These are phyloP conservation scores for Macrosoma leucophasiata DNA, from an alignment of 2,888 invertebrate genomes.

Conservation along the genomic window DNA sequence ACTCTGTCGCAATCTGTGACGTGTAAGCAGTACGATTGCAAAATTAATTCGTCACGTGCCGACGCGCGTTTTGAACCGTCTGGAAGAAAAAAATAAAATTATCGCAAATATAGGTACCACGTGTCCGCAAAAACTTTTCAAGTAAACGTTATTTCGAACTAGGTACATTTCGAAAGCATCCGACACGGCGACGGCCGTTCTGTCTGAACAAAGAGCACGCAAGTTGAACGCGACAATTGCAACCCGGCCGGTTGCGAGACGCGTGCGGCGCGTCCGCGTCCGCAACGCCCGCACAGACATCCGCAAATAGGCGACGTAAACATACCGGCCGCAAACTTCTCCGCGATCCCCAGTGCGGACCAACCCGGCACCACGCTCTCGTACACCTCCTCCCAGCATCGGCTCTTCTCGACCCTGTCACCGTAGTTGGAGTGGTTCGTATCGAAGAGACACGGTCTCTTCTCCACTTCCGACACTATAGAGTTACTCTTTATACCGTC, in stretches of 20 bases:
- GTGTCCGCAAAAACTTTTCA: constrained; percentile 30
- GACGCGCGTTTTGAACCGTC: too few relatives aligned
- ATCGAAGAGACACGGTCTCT: constrained; percentile 59
- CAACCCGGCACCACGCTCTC: constrained; percentile 63
- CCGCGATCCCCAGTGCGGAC: constrained; percentile 50
- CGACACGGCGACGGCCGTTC: constrained; percentile 30
- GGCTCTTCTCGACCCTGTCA: constrained; percentile 61
- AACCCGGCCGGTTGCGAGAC: constrained; percentile 39
- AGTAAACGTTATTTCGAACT: constrained; percentile 51
- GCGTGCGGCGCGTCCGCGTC: constrained; percentile 25
- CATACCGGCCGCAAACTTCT: constrained; percentile 66
- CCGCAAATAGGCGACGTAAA: constrained; percentile 38
- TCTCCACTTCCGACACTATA: constrained; percentile 61
- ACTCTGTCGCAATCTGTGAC: too few relatives aligned
- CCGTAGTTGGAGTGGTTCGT: constrained; percentile 60
- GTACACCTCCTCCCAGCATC: constrained; percentile 68
- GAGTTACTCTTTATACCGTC: constrained; percentile 60
- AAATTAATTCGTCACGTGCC: too few relatives aligned
- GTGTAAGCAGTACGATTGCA: too few relatives aligned
- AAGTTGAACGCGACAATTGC: constrained; percentile 52
- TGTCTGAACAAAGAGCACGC: constrained; percentile 65
- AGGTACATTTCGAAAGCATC: constrained; percentile 60
- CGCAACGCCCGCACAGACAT: constrained; percentile 29
- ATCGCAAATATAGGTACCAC: too few relatives aligned
- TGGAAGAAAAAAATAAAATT: too few relatives aligned